Evolutionary conservation across 2,797 vertebrate genomes (phyloP).

Genomic region (Zalophus californianus): DNA sequence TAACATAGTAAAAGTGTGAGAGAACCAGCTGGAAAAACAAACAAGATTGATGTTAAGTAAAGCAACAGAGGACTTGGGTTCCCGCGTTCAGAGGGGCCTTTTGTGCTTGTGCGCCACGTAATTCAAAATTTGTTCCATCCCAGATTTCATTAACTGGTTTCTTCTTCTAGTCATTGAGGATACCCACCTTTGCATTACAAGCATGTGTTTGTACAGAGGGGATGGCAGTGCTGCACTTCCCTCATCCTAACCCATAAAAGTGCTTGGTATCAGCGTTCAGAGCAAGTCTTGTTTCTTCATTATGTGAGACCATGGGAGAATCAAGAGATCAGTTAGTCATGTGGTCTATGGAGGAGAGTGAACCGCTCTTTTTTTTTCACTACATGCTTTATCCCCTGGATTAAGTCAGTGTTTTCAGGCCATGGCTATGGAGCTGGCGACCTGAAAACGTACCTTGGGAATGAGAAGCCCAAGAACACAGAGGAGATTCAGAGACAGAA

Average conservation of each 20-base stretch:
- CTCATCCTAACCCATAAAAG: neutral
- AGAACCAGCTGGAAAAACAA: neutral
- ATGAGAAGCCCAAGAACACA: neutral
- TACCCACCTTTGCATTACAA: neutral
- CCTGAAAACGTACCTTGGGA: neutral
- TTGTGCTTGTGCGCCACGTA: fast-evolving
- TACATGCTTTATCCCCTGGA: neutral
- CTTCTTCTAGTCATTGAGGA: neutral
- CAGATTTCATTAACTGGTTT: neutral
- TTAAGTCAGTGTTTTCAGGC: neutral
- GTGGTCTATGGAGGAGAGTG: neutral
- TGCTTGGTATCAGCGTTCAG: neutral
- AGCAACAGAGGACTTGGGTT: neutral
- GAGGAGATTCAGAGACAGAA: neutral
- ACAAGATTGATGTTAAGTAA: neutral
- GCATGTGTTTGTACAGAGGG: neutral
- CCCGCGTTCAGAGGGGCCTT: neutral
- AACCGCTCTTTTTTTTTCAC: neutral
- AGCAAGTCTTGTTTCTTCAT: neutral
- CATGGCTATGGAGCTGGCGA: neutral
- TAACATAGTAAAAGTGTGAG: neutral
- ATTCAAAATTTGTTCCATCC: neutral
- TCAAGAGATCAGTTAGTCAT: neutral
- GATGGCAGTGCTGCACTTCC: neutral
- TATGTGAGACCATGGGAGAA: neutral